These are phyloP conservation scores for Alca torda DNA, from an alignment of 2,797 vertebrate genomes.

Conservation along the genomic window DNA sequence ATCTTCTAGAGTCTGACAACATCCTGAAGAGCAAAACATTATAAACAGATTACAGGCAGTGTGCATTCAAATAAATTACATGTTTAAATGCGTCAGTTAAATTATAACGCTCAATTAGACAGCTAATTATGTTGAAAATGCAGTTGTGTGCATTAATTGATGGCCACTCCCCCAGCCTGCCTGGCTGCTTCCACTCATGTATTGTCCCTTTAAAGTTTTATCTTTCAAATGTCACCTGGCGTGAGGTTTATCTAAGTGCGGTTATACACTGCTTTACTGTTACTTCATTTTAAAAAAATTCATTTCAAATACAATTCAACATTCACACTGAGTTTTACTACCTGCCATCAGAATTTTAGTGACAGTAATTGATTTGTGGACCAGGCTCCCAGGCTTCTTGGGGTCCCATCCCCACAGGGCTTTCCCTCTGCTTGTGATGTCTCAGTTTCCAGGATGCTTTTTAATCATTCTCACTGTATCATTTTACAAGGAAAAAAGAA, in stretches of 20 bases:
- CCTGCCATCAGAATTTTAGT: not conserved
- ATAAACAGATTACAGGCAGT: not conserved
- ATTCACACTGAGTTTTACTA: not conserved
- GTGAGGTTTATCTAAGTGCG: not conserved
- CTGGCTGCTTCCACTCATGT: not conserved
- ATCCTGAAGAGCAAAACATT: conserved; percentile 11
- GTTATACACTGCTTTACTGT: not conserved
- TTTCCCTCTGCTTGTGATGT: not conserved
- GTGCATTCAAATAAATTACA: conserved; percentile 63
- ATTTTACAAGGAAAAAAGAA: not conserved
- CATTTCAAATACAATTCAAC: not conserved
- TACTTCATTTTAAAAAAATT: not conserved
- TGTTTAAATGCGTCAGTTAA: conserved; percentile 54
- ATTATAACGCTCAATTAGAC: conserved; percentile 68
- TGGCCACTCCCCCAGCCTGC: conserved; percentile 26
- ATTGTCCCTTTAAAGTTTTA: not conserved
- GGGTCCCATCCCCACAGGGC: not conserved
- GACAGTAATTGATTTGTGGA: not conserved
- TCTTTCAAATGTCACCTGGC: not conserved
- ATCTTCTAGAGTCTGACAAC: not conserved
- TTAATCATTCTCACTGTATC: not conserved
- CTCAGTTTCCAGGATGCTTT: not conserved
- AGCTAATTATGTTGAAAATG: conserved; percentile 71
- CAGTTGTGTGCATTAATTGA: conserved; percentile 26
- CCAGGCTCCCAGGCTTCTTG: not conserved